These are phyloP conservation scores for Diplodus puntazzo DNA, from an alignment of 2,797 vertebrate species.

Conservation along the genomic window DNA sequence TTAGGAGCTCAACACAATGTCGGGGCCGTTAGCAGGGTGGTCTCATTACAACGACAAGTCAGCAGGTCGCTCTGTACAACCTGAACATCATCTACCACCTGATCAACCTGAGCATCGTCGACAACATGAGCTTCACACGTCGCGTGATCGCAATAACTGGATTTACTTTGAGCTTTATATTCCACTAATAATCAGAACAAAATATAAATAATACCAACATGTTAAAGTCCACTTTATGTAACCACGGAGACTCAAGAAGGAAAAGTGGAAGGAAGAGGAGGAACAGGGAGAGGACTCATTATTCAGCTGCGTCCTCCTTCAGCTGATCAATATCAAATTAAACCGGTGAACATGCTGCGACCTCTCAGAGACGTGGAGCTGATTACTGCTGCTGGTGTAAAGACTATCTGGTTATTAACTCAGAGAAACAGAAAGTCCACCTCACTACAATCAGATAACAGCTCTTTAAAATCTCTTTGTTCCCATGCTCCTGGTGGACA, in stretches of 20 bases:
- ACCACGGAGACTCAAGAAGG: not conserved
- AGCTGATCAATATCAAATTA: constrained; percentile 46
- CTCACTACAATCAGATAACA: no score
- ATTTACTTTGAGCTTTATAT: not conserved
- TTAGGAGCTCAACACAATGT: constrained; percentile 10
- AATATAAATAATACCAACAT: not conserved
- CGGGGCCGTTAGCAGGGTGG: constrained; percentile 35
- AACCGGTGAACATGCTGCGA: not conserved
- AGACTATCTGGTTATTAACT: no score
- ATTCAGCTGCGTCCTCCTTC: constrained; percentile 12
- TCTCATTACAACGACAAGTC: not conserved
- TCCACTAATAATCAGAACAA: constrained; percentile 1
- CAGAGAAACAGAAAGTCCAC: no score
- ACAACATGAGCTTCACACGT: no score
- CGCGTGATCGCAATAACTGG: not conserved
- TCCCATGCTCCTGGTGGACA: constrained; percentile 1
- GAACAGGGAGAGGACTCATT: not conserved
- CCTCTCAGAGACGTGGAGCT: not conserved
- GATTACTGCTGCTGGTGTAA: not conserved
- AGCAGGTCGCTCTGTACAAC: not conserved
- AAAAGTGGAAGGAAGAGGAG: not conserved
- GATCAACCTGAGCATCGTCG: no score
- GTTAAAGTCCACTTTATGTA: not conserved
- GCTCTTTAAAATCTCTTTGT: no score
- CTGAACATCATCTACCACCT: no score